Base-by-base conservation (phyloP, 2,888 invertebrate species). In the Hymenopus coronatus region DNA sequence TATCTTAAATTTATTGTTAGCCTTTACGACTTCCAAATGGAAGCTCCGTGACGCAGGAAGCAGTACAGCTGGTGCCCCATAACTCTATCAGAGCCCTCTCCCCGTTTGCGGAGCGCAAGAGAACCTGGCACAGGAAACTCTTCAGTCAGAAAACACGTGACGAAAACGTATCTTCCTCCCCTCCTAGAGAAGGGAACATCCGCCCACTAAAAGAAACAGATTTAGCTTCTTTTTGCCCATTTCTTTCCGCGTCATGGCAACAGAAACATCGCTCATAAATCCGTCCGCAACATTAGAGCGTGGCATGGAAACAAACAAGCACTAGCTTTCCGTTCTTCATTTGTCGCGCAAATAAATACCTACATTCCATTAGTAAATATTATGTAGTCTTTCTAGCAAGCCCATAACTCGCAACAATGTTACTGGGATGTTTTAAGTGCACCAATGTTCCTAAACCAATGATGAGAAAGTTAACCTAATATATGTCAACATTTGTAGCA, bases 121-220 rank as follows among this genome's bases (percentile, higher is more conserved):
- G 28, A 85, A 85, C 27, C 85, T 85, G 85, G 85, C 85, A 85
- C 85, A 85, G 54, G 85, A 27, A 46, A 70, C 54, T 70, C 54
- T 25, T 70, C 54, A 70, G 54, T 54, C 54, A 28, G 85, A 46
- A 54, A 27, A 70, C 85, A 85, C 70, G 85, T 85, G 85, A 85
- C 85, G 85, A 85, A 85, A 85, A 85, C 46, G 85, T 28, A 85
- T 85, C 46, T 85, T 85, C 85, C 85, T 85, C 27, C 85, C 85
- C 54, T 70, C 54, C 54, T 54, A 15, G 15, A 15, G 54, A 54
- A 54, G 54, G 20, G 54, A 70, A 70, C 54, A 70, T 70, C 54
- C 54, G 54, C 54, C 54, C 54, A 70, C 54, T 70, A 70, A 70
- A 70, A 70, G 54, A 70, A 70, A 70, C 54, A 70, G 25, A 70